Evolutionary conservation across 92 coral and sea anemone genomes (phyloP), one percentile per base, ranked within the genome.

Genomic region (Parazoanthus swiftii): DNA sequence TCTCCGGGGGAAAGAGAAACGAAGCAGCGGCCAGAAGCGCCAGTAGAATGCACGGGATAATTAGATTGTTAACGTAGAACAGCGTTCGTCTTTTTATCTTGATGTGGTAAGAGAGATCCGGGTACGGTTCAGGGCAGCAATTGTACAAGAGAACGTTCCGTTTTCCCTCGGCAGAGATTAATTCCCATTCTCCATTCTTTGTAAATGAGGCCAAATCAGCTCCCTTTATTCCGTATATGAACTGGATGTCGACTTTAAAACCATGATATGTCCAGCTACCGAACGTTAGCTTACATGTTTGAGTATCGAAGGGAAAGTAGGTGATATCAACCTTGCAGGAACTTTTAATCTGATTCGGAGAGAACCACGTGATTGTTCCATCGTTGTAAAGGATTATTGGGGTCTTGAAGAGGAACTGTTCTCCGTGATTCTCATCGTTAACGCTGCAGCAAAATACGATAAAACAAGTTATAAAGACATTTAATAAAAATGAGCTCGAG

Each of bases 1-100:
- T 93, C 88, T 97, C 97, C 48, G 99, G 99, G 79, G 99, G 99
- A 59, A 97, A 93, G 46, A 95, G 88, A 85, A 97, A 97, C 8
- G 99, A 92, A 11, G 90, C 86, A 33, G 93, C 92, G 25, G 98
- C 96, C 44, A 97, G 90, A 46, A 92, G 88, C 44, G 95, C 99
- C 79, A 97, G 89, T 56, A 97, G 90, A 18, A 97, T 80, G 70
- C 99, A 97, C 3, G 99, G 99, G 5, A 97, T 79, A 71, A 97
- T 91, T 74, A 97, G 86, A 35, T 97, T 97, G 90, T 95, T 97
- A 68, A 97, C 15, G 89, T 95, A 97, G 80, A 93, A 97, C 23
- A 97, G 76, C 70, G 95, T 94, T 0, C 98, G 90, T 21, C 99
- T 89, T 63, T 91, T 89, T 16, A 95, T 89, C 39, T 74, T 77